phyloP scores from a whole-genome alignment of 2,113 vertebrate species.

The Morone chrysops region DNA sequence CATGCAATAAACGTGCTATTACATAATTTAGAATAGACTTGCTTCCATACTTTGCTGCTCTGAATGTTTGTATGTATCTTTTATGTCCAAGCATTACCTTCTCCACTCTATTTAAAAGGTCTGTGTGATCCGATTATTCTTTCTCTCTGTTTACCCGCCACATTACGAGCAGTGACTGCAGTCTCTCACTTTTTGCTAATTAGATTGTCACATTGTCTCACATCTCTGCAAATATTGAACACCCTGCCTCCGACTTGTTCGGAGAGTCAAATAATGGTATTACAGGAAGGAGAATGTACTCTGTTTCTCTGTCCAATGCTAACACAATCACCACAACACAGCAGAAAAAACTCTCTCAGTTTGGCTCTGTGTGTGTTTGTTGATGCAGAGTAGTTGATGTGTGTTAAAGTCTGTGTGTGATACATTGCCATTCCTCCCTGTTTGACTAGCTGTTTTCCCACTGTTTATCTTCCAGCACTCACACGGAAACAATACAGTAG shows the following conservation, averaged over 20 bases:
- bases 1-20: neutral
- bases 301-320: neutral
- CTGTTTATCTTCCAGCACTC: slow-evolving; percentile 46
- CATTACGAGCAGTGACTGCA: slow-evolving; percentile 14
- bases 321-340: slow-evolving; percentile 39
- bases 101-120: neutral
- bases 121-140: neutral
- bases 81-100: neutral
- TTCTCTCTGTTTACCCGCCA: slow-evolving; percentile 3
- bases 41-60: neutral
- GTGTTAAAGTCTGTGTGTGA: slow-evolving; percentile 19
- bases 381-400: slow-evolving; percentile 31
- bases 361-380: slow-evolving; percentile 24
- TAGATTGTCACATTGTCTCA: slow-evolving; percentile 21
- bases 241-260: slow-evolving; percentile 12
- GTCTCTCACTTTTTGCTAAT: slow-evolving; percentile 35
- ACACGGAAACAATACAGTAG: slow-evolving; percentile 28
- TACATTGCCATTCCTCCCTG: slow-evolving; percentile 21
- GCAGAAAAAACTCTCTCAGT: slow-evolving; percentile 4
- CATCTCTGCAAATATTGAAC: slow-evolving; percentile 39
- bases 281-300: slow-evolving; percentile 15
- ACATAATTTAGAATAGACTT: neutral
- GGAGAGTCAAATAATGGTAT: slow-evolving; percentile 31
- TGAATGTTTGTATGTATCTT: neutral
- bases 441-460: slow-evolving; percentile 31